Evolutionary conservation across 2,797 vertebrate genomes (phyloP), one percentile per base, ranked within the genome.

Genomic region (Percopsis omiscomaycus): DNA sequence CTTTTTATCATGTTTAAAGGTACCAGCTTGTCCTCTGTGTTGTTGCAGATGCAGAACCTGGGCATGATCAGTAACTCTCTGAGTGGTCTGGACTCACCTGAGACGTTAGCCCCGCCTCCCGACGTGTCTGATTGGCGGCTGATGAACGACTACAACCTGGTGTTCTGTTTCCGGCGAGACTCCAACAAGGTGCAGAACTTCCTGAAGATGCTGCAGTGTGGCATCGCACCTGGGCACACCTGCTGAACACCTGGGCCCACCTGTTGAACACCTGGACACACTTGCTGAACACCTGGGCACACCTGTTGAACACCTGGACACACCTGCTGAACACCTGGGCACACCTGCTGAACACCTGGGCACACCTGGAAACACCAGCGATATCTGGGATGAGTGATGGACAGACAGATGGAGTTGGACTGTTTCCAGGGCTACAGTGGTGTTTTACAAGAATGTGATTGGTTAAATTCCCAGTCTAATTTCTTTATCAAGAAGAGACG

Each of bases 121-220:
- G 69, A 85, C 59, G 85, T 73, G 1, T 75, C 77, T 2, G 91
- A 92, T 68, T 84, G 87, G 85, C 89, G 70, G 51, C 71, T 77
- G 66, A 93, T 93, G 92, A 94, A 88, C 52, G 87, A 93, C 84
- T 91, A 91, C 1, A 89, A 93, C 64, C 92, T 95, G 52, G 91
- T 95, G 55, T 92, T 91, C 81, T 96, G 95, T 71, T 94, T 95
- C 61, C 92, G 93, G 52, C 87, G 94, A 64, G 93, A 95, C 74
- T 93, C 94, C 44, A 92, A 92, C 84, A 95, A 95, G 84, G 91
- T 94, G 64, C 93, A 94, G 88, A 94, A 92, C 86, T 95, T 93
- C 88, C 82, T 95, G 78, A 95, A 93, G 88, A 90, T 95, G 80
- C 91, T 95, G 0, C 94, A 94, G 81, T 94, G 92, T 80, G 91